Evolutionary conservation across 2,888 invertebrate genomes (phyloP).

Genomic region (Leucophora obtusa): DNA sequence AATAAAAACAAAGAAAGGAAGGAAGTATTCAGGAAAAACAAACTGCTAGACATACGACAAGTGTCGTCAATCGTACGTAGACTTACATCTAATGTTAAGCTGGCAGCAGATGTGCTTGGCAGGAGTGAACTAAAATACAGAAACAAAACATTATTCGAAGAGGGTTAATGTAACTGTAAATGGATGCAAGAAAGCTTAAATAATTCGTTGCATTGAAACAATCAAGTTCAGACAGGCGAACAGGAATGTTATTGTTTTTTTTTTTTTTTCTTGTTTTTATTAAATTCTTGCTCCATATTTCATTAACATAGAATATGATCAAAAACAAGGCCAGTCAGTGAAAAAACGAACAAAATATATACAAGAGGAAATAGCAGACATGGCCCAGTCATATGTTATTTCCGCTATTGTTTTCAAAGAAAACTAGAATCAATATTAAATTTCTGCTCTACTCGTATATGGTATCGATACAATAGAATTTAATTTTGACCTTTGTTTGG

Average conservation of each 20-base stretch:
- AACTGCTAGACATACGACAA: constrained; percentile 52
- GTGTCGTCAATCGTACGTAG: constrained; percentile 58
- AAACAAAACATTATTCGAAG: constrained; percentile 30
- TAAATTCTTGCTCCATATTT: constrained; percentile 15
- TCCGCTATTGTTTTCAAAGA: constrained; percentile 18
- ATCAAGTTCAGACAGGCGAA: constrained; percentile 55
- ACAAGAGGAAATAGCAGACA: constrained; percentile 25
- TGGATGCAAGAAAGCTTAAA: constrained; percentile 60
- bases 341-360: neutral
- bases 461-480: constrained; percentile 13
- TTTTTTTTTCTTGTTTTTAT: constrained; percentile 34
- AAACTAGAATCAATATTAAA: constrained; percentile 31
- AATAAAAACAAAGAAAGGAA: constrained; percentile 20
- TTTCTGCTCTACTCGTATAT: constrained; percentile 19
- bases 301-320: constrained; percentile 29
- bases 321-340: constrained; percentile 50
- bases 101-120: constrained; percentile 75
- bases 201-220: constrained; percentile 59
- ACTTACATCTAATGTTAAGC: constrained; percentile 66
- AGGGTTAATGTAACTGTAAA: constrained; percentile 55
- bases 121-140: constrained; percentile 49
- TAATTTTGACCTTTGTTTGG: constrained; percentile 40
- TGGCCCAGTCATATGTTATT: constrained; percentile 41
- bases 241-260: constrained; percentile 55
- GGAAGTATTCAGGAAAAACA: constrained; percentile 49